phyloP scores from a whole-genome alignment of 2,888 invertebrate genomes.

The Liopterus haemorrhoidalis region DNA sequence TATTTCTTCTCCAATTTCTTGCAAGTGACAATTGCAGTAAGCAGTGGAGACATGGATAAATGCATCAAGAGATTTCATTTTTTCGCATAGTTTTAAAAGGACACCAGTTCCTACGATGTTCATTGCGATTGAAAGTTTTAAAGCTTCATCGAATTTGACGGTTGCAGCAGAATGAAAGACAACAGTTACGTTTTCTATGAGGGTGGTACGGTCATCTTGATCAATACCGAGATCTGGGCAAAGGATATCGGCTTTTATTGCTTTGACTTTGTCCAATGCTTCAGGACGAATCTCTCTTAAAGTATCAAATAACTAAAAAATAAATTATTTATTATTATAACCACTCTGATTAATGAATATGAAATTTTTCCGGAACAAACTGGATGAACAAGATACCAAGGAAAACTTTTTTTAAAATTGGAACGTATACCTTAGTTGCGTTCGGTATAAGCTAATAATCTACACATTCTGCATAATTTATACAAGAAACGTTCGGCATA shows the following conservation, averaged over 20 bases:
- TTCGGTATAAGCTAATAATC: no score
- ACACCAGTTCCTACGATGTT: slow-evolving; percentile 69
- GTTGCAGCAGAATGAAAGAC: slow-evolving; percentile 82
- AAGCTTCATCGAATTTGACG: slow-evolving; percentile 72
- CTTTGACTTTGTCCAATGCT: slow-evolving; percentile 57
- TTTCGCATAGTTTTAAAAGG: slow-evolving; percentile 63
- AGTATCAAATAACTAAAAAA: slow-evolving; percentile 55
- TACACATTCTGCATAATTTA: no score
- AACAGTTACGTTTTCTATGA: slow-evolving; percentile 59
- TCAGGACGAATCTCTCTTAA: slow-evolving; percentile 52
- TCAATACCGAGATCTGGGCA: slow-evolving; percentile 55
- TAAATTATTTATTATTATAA: slow-evolving; percentile 8
- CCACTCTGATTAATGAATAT: no score
- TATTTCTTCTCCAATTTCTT: slow-evolving; percentile 54
- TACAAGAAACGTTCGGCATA: no score
- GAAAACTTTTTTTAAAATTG: no score
- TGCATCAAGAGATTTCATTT: slow-evolving; percentile 53
- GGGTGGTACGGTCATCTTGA: slow-evolving; percentile 47
- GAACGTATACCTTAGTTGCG: no score
- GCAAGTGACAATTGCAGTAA: slow-evolving; percentile 63
- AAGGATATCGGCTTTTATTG: slow-evolving; percentile 60
- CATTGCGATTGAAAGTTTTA: slow-evolving; percentile 66
- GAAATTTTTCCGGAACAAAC: no score
- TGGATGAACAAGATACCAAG: no score
- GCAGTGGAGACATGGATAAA: slow-evolving; percentile 67